Conservation (phyloP, 2,113 vertebrate species). For the Azemiops feae region DNA sequence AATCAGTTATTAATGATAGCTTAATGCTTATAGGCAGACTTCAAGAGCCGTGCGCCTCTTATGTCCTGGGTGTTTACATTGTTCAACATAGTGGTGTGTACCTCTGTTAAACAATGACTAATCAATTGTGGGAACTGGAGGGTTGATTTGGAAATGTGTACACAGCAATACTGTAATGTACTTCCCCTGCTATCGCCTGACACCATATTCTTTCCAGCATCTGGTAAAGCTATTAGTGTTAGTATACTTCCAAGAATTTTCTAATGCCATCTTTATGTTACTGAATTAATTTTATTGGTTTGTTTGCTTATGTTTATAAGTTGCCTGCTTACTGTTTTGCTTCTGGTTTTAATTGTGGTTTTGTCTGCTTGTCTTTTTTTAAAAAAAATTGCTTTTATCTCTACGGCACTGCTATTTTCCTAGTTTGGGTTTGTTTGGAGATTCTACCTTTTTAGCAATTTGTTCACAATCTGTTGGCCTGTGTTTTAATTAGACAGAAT, state of each 20-base stretch:
- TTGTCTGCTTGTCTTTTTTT: neutral
- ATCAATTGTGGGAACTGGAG: neutral
- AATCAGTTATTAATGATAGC: constrained; percentile 43
- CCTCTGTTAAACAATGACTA: neutral
- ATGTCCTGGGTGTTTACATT: constrained; percentile 2
- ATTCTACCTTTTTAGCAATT: neutral
- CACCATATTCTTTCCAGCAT: neutral
- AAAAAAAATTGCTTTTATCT: neutral
- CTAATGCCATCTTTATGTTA: neutral
- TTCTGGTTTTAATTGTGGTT: neutral
- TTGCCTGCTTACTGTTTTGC: neutral
- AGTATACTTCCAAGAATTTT: neutral
- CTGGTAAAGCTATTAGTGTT: neutral
- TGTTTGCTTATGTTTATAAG: neutral
- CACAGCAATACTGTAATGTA: neutral
- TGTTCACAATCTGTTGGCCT: neutral
- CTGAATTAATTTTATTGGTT: neutral
- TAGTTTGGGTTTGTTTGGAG: neutral
- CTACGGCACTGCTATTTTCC: neutral
- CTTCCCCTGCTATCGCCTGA: neutral
- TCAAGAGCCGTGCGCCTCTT: neutral
- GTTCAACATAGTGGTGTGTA: neutral
- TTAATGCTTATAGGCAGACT: constrained; percentile 4
- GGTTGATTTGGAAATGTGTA: neutral
- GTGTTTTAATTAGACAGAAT: neutral